phyloP scores from a whole-genome alignment of 2,888 invertebrate genomes.

The Tinea trinotella region DNA sequence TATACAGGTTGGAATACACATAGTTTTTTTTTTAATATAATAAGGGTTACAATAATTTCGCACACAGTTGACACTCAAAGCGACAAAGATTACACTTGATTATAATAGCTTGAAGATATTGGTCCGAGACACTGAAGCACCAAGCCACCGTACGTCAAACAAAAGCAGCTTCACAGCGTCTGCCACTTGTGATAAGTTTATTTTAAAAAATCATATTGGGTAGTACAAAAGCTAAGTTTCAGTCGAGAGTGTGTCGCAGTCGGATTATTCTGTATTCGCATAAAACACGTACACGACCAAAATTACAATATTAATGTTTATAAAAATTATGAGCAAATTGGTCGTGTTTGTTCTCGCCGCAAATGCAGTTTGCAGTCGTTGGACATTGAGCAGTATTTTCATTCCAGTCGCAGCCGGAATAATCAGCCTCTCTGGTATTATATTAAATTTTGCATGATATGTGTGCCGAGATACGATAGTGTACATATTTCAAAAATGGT shows the following conservation, averaged over 20 bases:
- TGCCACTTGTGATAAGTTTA: constrained; percentile 26
- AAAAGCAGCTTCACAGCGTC: constrained; percentile 27
- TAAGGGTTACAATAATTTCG: constrained; percentile 61
- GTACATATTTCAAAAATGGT: no score
- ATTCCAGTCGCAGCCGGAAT: constrained; percentile 43
- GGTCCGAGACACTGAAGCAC: constrained; percentile 72
- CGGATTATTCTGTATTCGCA: constrained; percentile 30
- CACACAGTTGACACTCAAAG: constrained; percentile 73
- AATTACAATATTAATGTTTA: constrained; percentile 53
- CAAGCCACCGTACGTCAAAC: constrained; percentile 63
- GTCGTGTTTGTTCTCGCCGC: background rate
- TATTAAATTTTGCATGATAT: constrained; percentile 68
- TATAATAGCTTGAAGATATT: constrained; percentile 60
- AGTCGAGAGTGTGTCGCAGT: constrained; percentile 23
- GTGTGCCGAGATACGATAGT: constrained; percentile 59
- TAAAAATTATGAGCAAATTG: constrained; percentile 39
- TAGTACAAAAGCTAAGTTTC: constrained; percentile 52
- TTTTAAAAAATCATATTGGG: constrained; percentile 26
- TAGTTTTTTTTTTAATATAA: constrained; percentile 49
- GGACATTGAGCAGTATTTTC: constrained; percentile 42
- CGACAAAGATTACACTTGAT: constrained; percentile 54
- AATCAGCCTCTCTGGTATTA: constrained; percentile 55
- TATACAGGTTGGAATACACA: constrained; percentile 70
- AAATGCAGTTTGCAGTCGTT: background rate
- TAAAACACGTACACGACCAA: constrained; percentile 40